Percentiles rank a stretch among this genome's conserved stretches.
These are phyloP conservation scores for Nycticorax nycticorax DNA, from an alignment of 2,113 vertebrate genomes.

Conservation along the genomic window DNA sequence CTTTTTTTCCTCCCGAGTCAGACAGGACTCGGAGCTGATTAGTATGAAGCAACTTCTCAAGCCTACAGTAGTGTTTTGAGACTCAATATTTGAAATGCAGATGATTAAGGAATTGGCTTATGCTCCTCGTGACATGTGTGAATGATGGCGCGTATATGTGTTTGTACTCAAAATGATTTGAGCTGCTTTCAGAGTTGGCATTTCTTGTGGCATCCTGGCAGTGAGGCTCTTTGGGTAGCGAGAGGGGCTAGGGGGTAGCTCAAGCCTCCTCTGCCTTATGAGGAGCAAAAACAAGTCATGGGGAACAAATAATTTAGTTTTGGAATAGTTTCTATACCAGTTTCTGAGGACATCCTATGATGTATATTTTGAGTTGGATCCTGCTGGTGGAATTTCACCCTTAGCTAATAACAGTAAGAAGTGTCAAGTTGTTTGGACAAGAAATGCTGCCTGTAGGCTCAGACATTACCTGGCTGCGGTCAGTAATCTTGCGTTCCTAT, in stretches of 20 bases:
- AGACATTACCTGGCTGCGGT: fast-evolving
- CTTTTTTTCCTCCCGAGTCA: fast-evolving
- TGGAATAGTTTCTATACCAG: not conserved
- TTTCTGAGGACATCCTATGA: fast-evolving
- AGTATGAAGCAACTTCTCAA: not conserved
- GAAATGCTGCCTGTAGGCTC: not conserved
- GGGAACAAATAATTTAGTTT: not conserved
- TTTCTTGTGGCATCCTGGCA: not conserved
- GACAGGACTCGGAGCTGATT: not conserved
- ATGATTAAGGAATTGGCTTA: not conserved
- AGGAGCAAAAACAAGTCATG: not conserved
- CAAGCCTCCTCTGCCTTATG: not conserved
- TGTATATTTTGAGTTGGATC: not conserved
- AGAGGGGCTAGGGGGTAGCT: not conserved
- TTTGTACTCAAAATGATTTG: not conserved
- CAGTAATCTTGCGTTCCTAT: not conserved
- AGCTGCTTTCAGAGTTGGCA: not conserved
- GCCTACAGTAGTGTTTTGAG: not conserved
- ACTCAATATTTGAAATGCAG: fast-evolving
- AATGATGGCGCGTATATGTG: fast-evolving
- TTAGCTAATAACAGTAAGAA: not conserved
- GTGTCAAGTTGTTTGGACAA: not conserved
- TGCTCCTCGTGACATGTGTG: not conserved
- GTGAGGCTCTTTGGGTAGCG: not conserved
- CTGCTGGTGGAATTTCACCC: not conserved